These are phyloP conservation scores for Urosaurus nigricauda DNA, from an alignment of 2,797 vertebrate species.

Conservation along the genomic window DNA sequence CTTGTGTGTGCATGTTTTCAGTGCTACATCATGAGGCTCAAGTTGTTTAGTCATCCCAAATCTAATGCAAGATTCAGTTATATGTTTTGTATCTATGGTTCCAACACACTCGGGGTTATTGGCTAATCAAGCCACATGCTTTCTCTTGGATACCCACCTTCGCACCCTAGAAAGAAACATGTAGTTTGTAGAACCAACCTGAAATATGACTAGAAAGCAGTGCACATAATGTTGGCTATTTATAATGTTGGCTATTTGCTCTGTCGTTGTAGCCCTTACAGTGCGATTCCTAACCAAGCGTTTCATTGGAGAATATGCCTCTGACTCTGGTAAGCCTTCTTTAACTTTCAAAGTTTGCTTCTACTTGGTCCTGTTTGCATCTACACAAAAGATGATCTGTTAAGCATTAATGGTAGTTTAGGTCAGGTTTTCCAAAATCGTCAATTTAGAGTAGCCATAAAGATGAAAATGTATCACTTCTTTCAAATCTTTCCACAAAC, in stretches of 20 bases:
- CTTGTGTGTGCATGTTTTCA: too few relatives aligned
- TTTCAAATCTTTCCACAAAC: too few relatives aligned
- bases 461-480: too few relatives aligned
- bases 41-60: background rate
- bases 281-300: constrained; percentile 88
- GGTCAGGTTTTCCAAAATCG: background rate
- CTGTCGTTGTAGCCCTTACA: constrained; percentile 80
- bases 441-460: background rate
- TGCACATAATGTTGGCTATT: too few relatives aligned
- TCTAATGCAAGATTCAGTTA: background rate
- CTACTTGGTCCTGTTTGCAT: background rate
- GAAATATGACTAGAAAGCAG: background rate
- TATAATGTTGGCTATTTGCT: constrained; percentile 18
- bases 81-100: background rate
- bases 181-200: background rate
- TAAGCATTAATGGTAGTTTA: background rate
- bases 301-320: constrained; percentile 91
- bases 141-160: background rate
- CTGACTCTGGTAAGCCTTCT: constrained; percentile 82
- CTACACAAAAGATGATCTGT: background rate
- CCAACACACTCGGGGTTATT: background rate
- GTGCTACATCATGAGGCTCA: too few relatives aligned
- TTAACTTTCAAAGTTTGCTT: background rate
- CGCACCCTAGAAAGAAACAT: background rate
- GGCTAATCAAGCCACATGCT: background rate